These are phyloP conservation scores for Nemotelus pantherinus DNA, from an alignment of 2,888 invertebrate species.

Conservation along the genomic window DNA sequence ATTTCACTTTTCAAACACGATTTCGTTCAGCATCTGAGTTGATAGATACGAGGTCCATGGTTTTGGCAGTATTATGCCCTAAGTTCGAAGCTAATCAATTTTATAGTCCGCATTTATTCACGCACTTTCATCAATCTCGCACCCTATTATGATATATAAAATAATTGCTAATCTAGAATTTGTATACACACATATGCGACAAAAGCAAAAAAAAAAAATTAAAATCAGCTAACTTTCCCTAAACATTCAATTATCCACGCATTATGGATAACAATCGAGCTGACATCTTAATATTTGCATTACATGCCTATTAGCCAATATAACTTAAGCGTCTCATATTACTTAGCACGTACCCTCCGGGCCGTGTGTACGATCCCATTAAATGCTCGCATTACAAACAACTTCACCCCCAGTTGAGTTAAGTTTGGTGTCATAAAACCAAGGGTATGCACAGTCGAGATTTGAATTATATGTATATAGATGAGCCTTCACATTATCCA, in stretches of 20 bases:
- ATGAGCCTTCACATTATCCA: not conserved
- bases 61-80: no score
- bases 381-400: constrained; percentile 48
- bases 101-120: no score
- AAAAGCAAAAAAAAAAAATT: not conserved
- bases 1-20: no score
- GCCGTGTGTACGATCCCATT: constrained; percentile 42
- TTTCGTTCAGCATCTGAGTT: no score
- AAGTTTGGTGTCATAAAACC: constrained; percentile 24
- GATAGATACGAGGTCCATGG: no score
- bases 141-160: no score
- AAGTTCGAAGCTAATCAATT: no score
- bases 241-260: constrained; percentile 43
- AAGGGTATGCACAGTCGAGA: constrained; percentile 10
- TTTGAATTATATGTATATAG: not conserved
- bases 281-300: constrained; percentile 51
- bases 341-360: constrained; percentile 42
- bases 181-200: not conserved
- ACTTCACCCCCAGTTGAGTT: constrained; percentile 22
- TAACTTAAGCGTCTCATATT: constrained; percentile 45
- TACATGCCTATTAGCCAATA: constrained; percentile 48
- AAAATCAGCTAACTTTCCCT: not conserved
- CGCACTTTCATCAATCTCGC: no score
- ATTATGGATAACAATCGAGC: constrained; percentile 43
- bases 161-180: not conserved